Percentiles rank a stretch among this genome's conserved stretches.
Evolutionary conservation across 2,888 invertebrate species (phyloP).

Genomic region (Exocentrus adspersus): DNA sequence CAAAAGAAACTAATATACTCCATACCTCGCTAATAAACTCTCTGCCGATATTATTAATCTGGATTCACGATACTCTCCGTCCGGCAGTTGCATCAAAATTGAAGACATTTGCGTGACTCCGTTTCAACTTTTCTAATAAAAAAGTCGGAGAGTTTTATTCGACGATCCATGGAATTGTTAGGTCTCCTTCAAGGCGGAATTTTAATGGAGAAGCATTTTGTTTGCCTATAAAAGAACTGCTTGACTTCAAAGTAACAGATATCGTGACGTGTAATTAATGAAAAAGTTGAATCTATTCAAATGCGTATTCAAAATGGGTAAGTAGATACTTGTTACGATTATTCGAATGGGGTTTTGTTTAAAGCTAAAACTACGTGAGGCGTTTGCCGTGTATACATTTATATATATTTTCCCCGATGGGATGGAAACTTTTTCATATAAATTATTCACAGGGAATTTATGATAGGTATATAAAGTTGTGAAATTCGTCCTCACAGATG

Average conservation of each 20-base stretch:
- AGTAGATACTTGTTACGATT: conserved; percentile 1
- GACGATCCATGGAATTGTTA: conserved; percentile 29
- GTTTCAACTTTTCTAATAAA: conserved; percentile 21
- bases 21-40: too few species aligned
- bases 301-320: too few species aligned
- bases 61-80: background rate
- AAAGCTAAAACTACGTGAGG: background rate
- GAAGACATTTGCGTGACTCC: conserved; percentile 26
- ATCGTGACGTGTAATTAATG: too few species aligned
- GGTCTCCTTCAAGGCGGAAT: conserved; percentile 26
- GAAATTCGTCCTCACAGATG: background rate
- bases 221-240: conserved; percentile 26
- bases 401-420: background rate
- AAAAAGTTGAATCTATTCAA: too few species aligned
- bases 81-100: conserved; percentile 16
- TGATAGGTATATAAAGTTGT: conserved; percentile 4
- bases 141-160: conserved; percentile 35
- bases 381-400: conserved; percentile 6
- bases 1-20: too few species aligned
- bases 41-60: conserved; percentile 4
- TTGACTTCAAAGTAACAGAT: too few species aligned
- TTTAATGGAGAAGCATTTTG: conserved; percentile 30
- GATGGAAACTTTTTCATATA: conserved; percentile 17
- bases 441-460: conserved; percentile 21
- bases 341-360: background rate